phyloP scores from a whole-genome alignment of 2,888 invertebrate genomes.

The Agrotis exclamationis region DNA sequence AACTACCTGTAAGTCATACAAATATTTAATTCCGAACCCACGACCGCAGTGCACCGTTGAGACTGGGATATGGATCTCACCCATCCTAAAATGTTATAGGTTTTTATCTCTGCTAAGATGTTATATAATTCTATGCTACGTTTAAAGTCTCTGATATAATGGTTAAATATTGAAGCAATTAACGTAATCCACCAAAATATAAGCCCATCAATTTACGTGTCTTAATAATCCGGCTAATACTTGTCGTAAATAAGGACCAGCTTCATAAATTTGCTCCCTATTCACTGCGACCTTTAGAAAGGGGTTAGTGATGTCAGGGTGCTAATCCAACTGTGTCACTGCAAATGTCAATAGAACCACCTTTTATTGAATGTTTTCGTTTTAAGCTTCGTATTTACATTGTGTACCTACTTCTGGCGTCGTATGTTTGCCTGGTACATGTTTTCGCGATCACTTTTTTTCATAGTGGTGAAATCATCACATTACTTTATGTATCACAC shows the following conservation, averaged over 20 bases:
- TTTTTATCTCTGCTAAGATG: too few species aligned
- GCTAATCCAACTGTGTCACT: slow-evolving; percentile 70
- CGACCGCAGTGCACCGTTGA: too few species aligned
- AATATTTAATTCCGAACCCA: too few species aligned
- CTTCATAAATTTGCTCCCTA: slow-evolving; percentile 56
- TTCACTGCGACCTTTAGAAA: slow-evolving; percentile 69
- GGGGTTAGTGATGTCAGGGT: slow-evolving; percentile 71
- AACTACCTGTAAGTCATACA: too few species aligned
- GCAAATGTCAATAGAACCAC: slow-evolving; percentile 66
- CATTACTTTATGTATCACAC: too few species aligned
- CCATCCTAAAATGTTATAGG: too few species aligned
- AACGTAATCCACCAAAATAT: slow-evolving; percentile 41
- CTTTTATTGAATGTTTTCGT: slow-evolving; percentile 47
- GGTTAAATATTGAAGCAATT: slow-evolving; percentile 16
- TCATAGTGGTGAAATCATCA: too few species aligned
- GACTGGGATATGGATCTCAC: too few species aligned
- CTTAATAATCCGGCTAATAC: slow-evolving; percentile 43
- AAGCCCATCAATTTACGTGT: slow-evolving; percentile 41
- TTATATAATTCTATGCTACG: too few species aligned
- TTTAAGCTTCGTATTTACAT: slow-evolving; percentile 15
- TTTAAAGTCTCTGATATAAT: neutral
- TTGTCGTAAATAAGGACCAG: slow-evolving; percentile 58
- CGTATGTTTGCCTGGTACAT: slow-evolving; percentile 2
- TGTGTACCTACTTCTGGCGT: neutral
- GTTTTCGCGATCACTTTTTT: too few species aligned